A percentile compares a stretch with the other conserved stretches of the same genome.
phyloP scores from a whole-genome alignment of 2,797 vertebrate species.

The Tapirus indicus region DNA sequence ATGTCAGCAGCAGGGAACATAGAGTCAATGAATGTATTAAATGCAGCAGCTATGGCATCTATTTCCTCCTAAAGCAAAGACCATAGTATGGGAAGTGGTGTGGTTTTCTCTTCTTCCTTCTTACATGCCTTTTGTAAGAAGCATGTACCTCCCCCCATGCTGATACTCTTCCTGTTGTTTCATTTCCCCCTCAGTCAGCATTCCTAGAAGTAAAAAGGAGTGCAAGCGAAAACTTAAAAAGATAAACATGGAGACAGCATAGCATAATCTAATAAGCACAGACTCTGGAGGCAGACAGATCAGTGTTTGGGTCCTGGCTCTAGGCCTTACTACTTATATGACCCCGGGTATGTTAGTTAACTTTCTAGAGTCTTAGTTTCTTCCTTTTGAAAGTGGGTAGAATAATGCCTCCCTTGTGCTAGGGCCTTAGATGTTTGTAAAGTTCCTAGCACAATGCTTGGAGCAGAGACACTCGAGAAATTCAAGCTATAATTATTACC shows the following conservation, averaged over 20 bases:
- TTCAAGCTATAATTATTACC: neutral
- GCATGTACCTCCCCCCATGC: neutral
- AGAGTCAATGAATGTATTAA: neutral
- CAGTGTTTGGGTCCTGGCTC: neutral
- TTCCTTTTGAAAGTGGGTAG: neutral
- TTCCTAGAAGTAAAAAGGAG: slow-evolving; percentile 52
- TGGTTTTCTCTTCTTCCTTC: neutral
- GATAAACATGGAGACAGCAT: neutral
- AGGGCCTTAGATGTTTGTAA: neutral
- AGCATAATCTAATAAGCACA: neutral
- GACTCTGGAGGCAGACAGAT: neutral
- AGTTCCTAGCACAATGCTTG: neutral
- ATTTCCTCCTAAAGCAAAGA: neutral
- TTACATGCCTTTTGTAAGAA: neutral
- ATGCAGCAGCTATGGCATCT: neutral
- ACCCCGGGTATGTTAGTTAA: neutral
- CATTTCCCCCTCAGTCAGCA: neutral
- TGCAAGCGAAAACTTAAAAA: neutral
- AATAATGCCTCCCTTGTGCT: neutral
- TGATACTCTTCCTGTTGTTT: neutral
- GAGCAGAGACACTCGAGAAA: neutral
- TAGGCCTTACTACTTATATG: neutral
- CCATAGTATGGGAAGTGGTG: neutral
- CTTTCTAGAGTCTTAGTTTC: neutral
- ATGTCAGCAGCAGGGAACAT: neutral